Percentiles rank a stretch among this genome's conserved stretches.
phyloP scores from a whole-genome alignment of 2,797 vertebrate species.

The Perodicticus potto region DNA sequence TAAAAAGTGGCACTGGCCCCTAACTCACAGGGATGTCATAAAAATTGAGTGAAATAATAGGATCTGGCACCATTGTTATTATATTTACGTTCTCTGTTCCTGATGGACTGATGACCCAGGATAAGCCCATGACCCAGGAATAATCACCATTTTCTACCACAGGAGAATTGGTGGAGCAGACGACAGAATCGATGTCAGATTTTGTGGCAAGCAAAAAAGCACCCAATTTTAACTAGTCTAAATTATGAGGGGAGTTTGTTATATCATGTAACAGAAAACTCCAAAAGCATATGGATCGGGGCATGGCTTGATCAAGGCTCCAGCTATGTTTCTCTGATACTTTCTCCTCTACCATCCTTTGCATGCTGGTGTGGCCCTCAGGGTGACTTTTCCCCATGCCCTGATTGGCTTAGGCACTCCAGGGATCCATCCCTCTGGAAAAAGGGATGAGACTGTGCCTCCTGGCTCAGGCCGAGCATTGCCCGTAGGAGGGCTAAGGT shows the following conservation, averaged over 20 bases:
- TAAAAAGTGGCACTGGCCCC: background rate
- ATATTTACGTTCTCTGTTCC: background rate
- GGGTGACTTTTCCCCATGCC: background rate
- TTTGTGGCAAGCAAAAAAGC: background rate
- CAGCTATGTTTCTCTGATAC: background rate
- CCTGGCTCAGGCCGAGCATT: background rate
- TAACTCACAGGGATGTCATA: background rate
- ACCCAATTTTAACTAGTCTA: background rate
- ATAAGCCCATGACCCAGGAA: too few relatives aligned
- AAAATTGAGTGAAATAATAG: rapidly evolving
- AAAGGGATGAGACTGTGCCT: background rate
- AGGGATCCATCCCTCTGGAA: background rate
- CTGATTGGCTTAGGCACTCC: background rate
- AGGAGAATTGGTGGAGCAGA: background rate
- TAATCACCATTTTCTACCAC: too few relatives aligned
- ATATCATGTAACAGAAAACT: background rate
- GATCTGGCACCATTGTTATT: rapidly evolving
- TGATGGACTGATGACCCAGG: rapidly evolving
- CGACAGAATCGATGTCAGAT: background rate
- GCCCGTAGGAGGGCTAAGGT: background rate
- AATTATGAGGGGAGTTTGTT: background rate
- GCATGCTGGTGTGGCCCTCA: background rate
- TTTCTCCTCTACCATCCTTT: background rate
- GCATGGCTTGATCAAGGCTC: background rate
- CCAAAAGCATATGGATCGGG: background rate